These are phyloP conservation scores for Hymenopus coronatus DNA, from an alignment of 2,888 invertebrate species.

Conservation along the genomic window DNA sequence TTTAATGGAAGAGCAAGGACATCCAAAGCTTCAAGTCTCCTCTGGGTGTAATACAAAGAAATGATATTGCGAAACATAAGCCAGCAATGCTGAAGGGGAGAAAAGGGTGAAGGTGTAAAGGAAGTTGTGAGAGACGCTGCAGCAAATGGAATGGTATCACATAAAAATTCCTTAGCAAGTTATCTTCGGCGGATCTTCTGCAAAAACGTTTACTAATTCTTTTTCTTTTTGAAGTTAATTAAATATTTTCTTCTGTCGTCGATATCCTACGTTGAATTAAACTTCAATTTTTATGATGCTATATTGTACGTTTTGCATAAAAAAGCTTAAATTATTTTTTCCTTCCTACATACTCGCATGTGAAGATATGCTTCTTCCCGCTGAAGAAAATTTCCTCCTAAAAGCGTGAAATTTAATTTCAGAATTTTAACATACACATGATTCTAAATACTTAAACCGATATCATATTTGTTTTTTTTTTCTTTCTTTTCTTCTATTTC, in stretches of 20 bases:
- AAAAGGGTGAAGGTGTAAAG: neutral
- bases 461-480: too few species aligned
- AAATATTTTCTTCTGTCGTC: neutral
- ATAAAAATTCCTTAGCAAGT: neutral
- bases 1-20: neutral
- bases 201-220: neutral
- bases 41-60: neutral
- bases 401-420: too few species aligned
- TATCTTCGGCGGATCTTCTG: neutral
- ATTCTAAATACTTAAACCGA: too few species aligned
- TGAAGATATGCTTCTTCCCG: too few species aligned
- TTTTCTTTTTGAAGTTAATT: neutral
- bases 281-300: too few species aligned
- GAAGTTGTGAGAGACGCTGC: neutral
- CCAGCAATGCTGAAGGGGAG: neutral
- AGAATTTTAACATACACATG: too few species aligned
- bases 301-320: too few species aligned
- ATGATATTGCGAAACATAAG: neutral
- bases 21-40: conserved; percentile 2
- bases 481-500: too few species aligned
- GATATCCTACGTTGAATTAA: too few species aligned
- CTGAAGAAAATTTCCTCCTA: too few species aligned
- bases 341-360: too few species aligned
- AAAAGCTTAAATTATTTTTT: too few species aligned
- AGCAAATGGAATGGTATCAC: neutral